Evolutionary conservation across 1,140 invertebrate species (phyloP), one percentile per base, ranked within the genome.

Genomic region (Brachionus calyciflorus): DNA sequence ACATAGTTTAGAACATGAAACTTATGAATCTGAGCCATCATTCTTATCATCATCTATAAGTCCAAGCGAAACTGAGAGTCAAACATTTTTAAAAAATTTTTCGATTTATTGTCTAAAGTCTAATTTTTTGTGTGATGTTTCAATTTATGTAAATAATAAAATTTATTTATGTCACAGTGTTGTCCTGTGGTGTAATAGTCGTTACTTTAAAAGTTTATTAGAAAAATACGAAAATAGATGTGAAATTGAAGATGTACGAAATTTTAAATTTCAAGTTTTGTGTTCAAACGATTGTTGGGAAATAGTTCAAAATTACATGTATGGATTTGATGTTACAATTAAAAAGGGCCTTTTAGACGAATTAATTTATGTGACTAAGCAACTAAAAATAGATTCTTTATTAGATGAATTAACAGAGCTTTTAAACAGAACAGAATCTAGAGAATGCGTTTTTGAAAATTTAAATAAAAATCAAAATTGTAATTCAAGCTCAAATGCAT

Each of bases 281-380:
- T 12, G 21, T 1, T 65, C 60, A 10, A 26, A 26, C 17, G 9
- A 60, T 14, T 10, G 37, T 14, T 65, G 60, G 60, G 37, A 65
- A 65, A 65, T 65, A 24, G 44, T 65, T 44, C 60, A 65, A 24
- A 65, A n/a, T 41, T 65, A 44, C 14, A 44, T 65, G 1, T 65
- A 65, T 24, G 60, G 60, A 21, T 44, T 24, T 46, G 60, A 65
- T 9, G 41, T 65, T 26, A 14, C 0, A 10, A 46, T 65, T 26
- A 19, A 37, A 24, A 10, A 44, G 4, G 19, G 21, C n/a, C 10
- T 65, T 12, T 24, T 65, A 12, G 40, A 65, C 19, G 60, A 65
- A 24, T 24, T 65, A 19, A 19, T 24, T 7, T n/a, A 24, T 24
- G 40, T 26, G 2, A 7, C 37, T 10, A 21, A 10, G 24, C 37